Conservation (phyloP, 2,888 invertebrate genomes). For the Callimorpha dominula region DNA sequence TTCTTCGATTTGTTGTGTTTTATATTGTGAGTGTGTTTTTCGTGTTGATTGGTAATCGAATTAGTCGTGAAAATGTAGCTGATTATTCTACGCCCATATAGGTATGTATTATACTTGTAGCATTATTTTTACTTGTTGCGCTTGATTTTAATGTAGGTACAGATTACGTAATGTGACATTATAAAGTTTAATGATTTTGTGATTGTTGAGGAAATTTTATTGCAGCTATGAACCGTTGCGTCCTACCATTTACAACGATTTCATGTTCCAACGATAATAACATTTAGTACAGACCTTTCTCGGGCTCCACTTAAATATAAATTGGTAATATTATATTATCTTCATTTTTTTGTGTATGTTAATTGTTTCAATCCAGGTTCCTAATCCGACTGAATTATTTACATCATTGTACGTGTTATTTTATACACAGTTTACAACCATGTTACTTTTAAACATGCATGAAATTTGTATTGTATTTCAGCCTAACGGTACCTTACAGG, state of each 20-base stretch:
- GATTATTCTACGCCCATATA: constrained; percentile 41
- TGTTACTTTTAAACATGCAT: not conserved
- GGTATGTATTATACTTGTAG: constrained; percentile 72
- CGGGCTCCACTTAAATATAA: constrained; percentile 47
- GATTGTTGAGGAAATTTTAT: constrained; percentile 26
- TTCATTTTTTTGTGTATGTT: too few relatives aligned
- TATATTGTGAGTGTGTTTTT: constrained; percentile 58
- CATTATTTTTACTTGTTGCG: constrained; percentile 78
- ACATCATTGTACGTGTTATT: not conserved
- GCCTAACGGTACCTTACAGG: not conserved
- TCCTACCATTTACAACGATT: not conserved
- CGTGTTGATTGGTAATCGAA: constrained; percentile 61
- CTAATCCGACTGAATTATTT: not conserved
- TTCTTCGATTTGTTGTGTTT: constrained; percentile 50
- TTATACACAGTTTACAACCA: not conserved
- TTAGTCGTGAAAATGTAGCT: constrained; percentile 76
- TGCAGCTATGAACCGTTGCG: constrained; percentile 8
- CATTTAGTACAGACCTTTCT: constrained; percentile 26
- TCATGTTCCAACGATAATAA: constrained; percentile 1
- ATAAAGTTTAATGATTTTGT: constrained; percentile 48
- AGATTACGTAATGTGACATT: constrained; percentile 77
- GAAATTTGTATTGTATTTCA: not conserved
- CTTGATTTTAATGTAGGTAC: constrained; percentile 60
- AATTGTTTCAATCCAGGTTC: not conserved
- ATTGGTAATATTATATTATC: not conserved